A percentile compares a stretch with the other conserved stretches of the same genome.
These are phyloP conservation scores for Mesorhabditis spiculigera DNA, from an alignment of 2,888 invertebrate species.

Conservation along the genomic window DNA sequence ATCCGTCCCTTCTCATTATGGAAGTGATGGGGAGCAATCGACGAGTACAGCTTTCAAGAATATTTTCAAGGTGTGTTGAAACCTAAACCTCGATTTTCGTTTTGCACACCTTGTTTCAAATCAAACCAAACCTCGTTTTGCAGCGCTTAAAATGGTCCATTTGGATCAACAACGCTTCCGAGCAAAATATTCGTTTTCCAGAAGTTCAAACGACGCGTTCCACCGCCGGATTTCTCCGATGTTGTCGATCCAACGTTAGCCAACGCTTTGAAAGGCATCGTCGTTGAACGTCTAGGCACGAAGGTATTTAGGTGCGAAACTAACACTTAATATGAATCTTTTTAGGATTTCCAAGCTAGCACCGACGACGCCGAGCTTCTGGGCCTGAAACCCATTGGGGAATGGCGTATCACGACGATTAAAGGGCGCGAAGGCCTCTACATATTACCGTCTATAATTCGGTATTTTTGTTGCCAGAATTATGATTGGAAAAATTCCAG, in stretches of 20 bases:
- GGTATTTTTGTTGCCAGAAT: slow-evolving; percentile 8
- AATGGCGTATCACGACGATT: slow-evolving; percentile 41
- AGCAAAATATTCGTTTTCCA: slow-evolving; percentile 66
- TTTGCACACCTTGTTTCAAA: background rate
- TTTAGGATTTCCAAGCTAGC: background rate
- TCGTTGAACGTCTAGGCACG: background rate
- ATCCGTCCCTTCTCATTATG: too few relatives aligned
- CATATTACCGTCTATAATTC: slow-evolving; percentile 34
- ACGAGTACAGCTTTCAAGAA: background rate
- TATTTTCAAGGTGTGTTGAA: slow-evolving; percentile 2
- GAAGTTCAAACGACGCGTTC: slow-evolving; percentile 74
- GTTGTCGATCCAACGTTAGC: slow-evolving; percentile 65
- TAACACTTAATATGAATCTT: background rate
- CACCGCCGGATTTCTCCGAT: slow-evolving; percentile 68
- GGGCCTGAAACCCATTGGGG: slow-evolving; percentile 20
- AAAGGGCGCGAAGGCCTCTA: slow-evolving; percentile 38
- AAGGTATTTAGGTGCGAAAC: background rate
- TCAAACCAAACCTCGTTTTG: background rate
- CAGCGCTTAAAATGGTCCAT: slow-evolving; percentile 6
- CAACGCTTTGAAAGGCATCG: background rate
- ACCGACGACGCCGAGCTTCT: slow-evolving; percentile 1
- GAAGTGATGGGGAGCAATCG: slow-evolving; percentile 1
- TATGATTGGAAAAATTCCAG: slow-evolving; percentile 26
- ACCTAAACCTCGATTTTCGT: background rate
- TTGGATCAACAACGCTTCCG: too few relatives aligned